A percentile compares a stretch with the other conserved stretches of the same genome.
These are phyloP conservation scores for Conus betulinus DNA, from an alignment of 1,140 invertebrate species.

Conservation along the genomic window DNA sequence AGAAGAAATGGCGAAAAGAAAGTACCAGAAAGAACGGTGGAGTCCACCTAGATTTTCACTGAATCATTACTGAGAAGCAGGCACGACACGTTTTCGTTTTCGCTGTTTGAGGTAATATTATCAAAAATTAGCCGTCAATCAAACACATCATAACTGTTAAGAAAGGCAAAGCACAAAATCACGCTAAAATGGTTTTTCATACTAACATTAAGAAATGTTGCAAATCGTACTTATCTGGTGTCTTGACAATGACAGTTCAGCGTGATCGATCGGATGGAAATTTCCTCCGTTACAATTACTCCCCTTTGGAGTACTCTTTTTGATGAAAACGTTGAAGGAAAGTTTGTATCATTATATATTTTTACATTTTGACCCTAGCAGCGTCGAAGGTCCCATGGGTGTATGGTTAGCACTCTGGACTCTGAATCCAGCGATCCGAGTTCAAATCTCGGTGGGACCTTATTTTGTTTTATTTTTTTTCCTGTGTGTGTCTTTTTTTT, in stretches of 20 bases:
- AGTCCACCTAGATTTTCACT: not conserved
- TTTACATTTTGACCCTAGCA: not conserved
- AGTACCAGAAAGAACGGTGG: not conserved
- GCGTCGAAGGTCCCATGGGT: slow-evolving; percentile 23
- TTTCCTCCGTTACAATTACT: slow-evolving; percentile 1
- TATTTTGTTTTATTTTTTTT: not conserved
- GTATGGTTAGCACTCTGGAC: slow-evolving; percentile 38
- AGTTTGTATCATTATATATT: not conserved
- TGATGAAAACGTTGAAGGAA: not conserved
- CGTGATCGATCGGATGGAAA: not conserved
- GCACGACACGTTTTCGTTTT: no score
- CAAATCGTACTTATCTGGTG: not conserved
- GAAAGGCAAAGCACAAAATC: no score
- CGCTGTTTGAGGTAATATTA: no score
- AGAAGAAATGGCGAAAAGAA: not conserved
- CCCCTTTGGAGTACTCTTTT: not conserved
- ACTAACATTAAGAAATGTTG: not conserved
- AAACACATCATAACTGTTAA: no score
- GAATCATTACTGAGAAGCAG: not conserved
- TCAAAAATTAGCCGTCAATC: no score
- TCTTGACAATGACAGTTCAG: not conserved
- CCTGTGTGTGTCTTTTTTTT: no score
- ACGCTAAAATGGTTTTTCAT: no score
- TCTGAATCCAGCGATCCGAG: slow-evolving; percentile 37
- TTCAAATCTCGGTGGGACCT: slow-evolving; percentile 36